These are phyloP conservation scores for Orthonychiurus folsomi DNA, from an alignment of 2,888 invertebrate species.

Conservation along the genomic window DNA sequence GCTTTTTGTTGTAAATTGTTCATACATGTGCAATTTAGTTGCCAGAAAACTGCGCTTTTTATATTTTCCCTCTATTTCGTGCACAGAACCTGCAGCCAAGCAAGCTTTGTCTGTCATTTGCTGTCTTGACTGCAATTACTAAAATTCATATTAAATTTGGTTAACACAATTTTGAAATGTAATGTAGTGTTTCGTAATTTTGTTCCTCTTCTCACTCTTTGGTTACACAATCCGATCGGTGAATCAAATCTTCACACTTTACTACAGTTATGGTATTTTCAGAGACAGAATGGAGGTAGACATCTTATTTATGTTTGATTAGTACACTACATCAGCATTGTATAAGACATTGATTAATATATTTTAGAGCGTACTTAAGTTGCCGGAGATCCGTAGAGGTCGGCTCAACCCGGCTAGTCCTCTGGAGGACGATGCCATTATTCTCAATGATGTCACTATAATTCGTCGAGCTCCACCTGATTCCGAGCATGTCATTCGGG, in stretches of 20 bases:
- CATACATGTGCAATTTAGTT: too few species aligned
- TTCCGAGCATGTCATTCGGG: neutral
- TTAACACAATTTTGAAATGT: too few species aligned
- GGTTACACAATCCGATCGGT: constrained; percentile 34
- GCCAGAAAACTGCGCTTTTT: too few species aligned
- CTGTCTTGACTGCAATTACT: too few species aligned
- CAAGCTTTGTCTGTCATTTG: too few species aligned
- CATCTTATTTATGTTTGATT: neutral
- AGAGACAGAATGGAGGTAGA: constrained; percentile 35
- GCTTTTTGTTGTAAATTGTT: too few species aligned
- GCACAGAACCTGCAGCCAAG: too few species aligned
- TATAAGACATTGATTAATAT: neutral
- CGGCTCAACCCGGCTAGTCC: neutral
- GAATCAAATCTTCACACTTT: constrained; percentile 27
- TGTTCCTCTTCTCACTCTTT: constrained; percentile 37
- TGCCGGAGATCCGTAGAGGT: neutral
- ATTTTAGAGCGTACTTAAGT: neutral
- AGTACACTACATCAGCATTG: neutral
- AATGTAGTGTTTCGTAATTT: constrained; percentile 36
- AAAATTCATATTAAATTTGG: too few species aligned
- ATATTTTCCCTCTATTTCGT: too few species aligned
- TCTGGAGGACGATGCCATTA: constrained; percentile 15
- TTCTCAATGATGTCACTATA: constrained; percentile 24
- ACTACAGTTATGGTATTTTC: constrained; percentile 26
- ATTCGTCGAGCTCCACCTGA: constrained; percentile 21